phyloP scores from a whole-genome alignment of 1,140 invertebrate species.

The Drosophila rufa region DNA sequence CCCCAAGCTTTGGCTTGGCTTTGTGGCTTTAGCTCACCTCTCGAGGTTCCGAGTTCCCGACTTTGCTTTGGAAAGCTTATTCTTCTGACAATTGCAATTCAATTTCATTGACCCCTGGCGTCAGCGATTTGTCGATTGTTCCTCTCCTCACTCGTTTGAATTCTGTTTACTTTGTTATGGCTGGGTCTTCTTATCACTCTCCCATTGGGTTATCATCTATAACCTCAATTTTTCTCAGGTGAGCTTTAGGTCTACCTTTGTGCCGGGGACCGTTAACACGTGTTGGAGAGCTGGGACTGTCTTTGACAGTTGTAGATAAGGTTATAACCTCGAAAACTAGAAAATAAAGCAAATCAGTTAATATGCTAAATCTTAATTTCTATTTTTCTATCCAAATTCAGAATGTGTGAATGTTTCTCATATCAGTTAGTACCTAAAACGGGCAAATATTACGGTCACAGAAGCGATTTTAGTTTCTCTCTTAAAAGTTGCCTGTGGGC shows the following conservation, averaged over 20 bases:
- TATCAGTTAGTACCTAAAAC: neutral
- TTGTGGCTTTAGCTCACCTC: slow-evolving; percentile 11
- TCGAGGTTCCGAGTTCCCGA: neutral
- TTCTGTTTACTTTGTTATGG: slow-evolving; percentile 15
- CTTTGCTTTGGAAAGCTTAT: slow-evolving; percentile 23
- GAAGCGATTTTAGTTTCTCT: neutral
- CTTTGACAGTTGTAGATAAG: neutral
- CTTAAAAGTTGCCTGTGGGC: neutral
- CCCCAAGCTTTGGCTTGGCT: slow-evolving; percentile 29
- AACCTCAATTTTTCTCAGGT: slow-evolving; percentile 37
- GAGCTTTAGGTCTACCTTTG: slow-evolving; percentile 14
- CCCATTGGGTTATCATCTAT: slow-evolving; percentile 26
- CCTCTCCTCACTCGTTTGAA: neutral
- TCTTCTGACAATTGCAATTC: slow-evolving; percentile 47
- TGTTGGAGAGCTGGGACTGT: neutral
- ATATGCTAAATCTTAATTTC: neutral
- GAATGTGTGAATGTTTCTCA: too few species aligned
- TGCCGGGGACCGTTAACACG: neutral
- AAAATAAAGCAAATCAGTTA: neutral
- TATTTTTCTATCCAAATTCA: neutral
- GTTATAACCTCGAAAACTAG: neutral
- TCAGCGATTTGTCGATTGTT: slow-evolving; percentile 5
- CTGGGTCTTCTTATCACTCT: slow-evolving; percentile 13
- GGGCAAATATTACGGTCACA: neutral
- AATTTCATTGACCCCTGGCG: slow-evolving; percentile 37